phyloP scores from a whole-genome alignment of 1,140 invertebrate genomes.

The Lucilia sericata region DNA sequence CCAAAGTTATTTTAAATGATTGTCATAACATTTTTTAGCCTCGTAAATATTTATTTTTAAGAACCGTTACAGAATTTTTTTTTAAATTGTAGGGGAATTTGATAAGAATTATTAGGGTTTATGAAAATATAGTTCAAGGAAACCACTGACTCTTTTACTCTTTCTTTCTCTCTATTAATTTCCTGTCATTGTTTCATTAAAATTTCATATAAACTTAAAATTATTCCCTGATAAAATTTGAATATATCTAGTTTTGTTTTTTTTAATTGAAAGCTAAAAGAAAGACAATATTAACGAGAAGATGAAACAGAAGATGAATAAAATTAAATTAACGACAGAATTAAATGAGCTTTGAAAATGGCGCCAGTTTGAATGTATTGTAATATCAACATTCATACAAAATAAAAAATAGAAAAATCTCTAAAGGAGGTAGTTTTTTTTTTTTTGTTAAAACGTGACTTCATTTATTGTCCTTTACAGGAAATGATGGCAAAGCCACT shows the following conservation, averaged over 20 bases:
- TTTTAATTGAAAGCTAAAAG: conserved; percentile 6
- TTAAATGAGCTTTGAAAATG: conserved; percentile 44
- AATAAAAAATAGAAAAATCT: conserved; percentile 26
- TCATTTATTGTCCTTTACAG: conserved; percentile 63
- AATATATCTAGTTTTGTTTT: not conserved
- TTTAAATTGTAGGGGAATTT: too few species aligned
- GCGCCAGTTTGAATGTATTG: conserved; percentile 31
- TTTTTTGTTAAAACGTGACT: conserved; percentile 59
- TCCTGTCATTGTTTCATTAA: too few species aligned
- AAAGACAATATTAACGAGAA: not conserved
- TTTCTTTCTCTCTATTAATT: too few species aligned
- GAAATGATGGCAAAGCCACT: conserved; percentile 37
- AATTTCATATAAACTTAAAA: too few species aligned
- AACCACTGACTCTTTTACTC: too few species aligned
- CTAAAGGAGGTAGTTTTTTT: conserved; percentile 5
- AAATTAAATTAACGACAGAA: conserved; percentile 43
- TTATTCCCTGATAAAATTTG: not conserved
- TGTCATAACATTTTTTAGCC: not conserved
- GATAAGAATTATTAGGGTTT: too few species aligned
- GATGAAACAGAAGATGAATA: conserved; percentile 5
- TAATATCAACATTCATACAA: not conserved
- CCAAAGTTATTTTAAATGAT: not conserved
- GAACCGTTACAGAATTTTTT: too few species aligned
- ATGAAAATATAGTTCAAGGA: too few species aligned
- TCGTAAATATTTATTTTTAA: too few species aligned